Base-by-base conservation (phyloP, 2,888 invertebrate genomes). In the Lasius platythorax region DNA sequence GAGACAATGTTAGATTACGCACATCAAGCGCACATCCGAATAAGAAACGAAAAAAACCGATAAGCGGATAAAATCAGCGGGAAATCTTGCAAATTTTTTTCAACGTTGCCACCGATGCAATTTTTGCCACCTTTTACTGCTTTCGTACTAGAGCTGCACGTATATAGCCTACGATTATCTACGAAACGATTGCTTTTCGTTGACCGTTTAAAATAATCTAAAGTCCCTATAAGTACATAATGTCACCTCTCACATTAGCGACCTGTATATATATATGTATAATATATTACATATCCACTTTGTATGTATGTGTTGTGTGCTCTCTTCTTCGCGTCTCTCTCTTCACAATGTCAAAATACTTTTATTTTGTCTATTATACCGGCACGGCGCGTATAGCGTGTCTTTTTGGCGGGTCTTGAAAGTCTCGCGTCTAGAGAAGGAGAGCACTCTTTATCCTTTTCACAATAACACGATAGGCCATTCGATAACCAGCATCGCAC, bases 131-230 rank as follows among this genome's bases (percentile, higher is more conserved):
- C n/a, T 58, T 37, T 28, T 53, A 37, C 66, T 53, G 50, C 75
- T 68, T 50, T 30, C 58, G 30, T n/a, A 74, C 75, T 81, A 85
- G 79, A 83, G 81, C 61, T 79, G 67, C 81, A 61, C 72, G 61
- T 70, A 89, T 85, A 85, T 76, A 43, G 82, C 81, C 84, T 79
- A 89, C 74, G 11, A 72, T 67, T 82, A 87, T 82, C 88, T 90
- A 89, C 87, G 50, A 87, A 90, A 88, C 85, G 89, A 92, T 92
- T 93, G 90, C 91, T 92, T 91, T 92, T 92, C 93, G 91, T 93
- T 92, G 92, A 92, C 82, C 85, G 40, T 87, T 91, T 89, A 81
- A 87, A 83, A 73, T 87, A 83, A 82, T 68, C 73, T 89, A 87
- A 84, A 37, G 56, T 82, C n/a, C 58, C 74, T 85, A 87, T 85